Base-by-base conservation (phyloP, 2,888 invertebrate species). In the Caenorhabditis macrosperma region DNA sequence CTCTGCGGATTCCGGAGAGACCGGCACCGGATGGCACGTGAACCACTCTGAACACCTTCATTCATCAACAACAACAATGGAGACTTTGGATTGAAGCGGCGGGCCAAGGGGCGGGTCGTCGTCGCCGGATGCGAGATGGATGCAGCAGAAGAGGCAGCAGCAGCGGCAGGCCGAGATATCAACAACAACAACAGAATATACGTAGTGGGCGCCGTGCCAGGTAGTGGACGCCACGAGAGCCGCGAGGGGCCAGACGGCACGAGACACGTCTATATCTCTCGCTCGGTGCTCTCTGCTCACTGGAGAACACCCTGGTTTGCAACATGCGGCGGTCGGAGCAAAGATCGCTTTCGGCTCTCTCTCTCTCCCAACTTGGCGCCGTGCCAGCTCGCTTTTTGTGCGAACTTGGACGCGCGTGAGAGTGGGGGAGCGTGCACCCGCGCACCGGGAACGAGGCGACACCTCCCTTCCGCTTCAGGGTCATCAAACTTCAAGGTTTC, bases 401-500 rank as follows among this genome's bases (percentile, higher is more conserved):
- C 52, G 60, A 71, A 60, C 54, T 60, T 61, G 30, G 61, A 57
- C 30, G 48, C 33, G 57, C 52, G 66, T 44, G 44, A 64, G 35
- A 50, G 15, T 9, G 41, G n/a, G n/a, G n/a, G 52, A 41, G 50
- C 54, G 41, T 38, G 63, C 55, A 33, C 57, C 50, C 46, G n/a
- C 12, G 63, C 63, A 26, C 63, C 63, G 72, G 72, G 72, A 72
- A 72, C 72, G 72, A 72, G 57, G 57, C 63, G 72, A 72, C 72
- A 72, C 72, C 64, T 71, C 71, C 61, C 71, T 69, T 69, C 57
- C 59, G 68, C 68, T 71, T 71, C 72, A 72, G 72, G 63, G 72
- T 72, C 72, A 72, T 72, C 72, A 72, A 72, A 63, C 72, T 72
- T 72, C 72, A 72, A 72, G 72, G 72, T 72, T 72, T 72, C 44